phyloP scores from a whole-genome alignment of 2,888 invertebrate genomes.

The Hyposoter dolosus region DNA sequence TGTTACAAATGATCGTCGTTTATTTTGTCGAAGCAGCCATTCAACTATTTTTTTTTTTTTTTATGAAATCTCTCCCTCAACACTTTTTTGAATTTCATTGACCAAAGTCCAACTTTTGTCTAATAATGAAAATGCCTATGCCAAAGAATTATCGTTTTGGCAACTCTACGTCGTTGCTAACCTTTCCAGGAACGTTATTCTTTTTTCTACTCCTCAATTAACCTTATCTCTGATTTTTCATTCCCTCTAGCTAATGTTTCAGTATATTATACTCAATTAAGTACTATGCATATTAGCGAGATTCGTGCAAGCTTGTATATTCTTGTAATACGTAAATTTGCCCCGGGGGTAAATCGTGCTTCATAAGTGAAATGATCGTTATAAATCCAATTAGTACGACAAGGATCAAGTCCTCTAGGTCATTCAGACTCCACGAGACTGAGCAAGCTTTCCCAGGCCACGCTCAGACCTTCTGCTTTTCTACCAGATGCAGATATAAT shows the following conservation, averaged over 20 bases:
- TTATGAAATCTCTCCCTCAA: too few species aligned
- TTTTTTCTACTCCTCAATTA: neutral
- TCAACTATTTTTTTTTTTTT: neutral
- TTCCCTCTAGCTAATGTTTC: neutral
- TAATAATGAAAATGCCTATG: too few species aligned
- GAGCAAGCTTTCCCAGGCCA: constrained; percentile 31
- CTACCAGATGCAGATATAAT: constrained; percentile 44
- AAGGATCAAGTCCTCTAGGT: constrained; percentile 60
- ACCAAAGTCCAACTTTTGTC: too few species aligned
- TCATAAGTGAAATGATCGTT: constrained; percentile 63
- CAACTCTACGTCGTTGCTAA: neutral
- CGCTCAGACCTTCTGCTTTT: constrained; percentile 16
- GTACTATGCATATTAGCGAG: neutral
- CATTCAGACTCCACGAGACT: constrained; percentile 47
- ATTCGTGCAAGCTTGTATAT: constrained; percentile 27
- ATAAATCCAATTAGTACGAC: constrained; percentile 66
- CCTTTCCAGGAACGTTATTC: neutral
- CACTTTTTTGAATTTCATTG: too few species aligned
- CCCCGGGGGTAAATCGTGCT: constrained; percentile 48
- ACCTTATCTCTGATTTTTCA: neutral
- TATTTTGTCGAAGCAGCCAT: neutral
- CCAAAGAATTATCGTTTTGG: neutral
- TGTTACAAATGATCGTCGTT: neutral
- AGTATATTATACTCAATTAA: neutral
- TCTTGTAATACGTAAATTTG: constrained; percentile 20